Conservation (phyloP, 2,113 vertebrate species). For the Crocuta crocuta region DNA sequence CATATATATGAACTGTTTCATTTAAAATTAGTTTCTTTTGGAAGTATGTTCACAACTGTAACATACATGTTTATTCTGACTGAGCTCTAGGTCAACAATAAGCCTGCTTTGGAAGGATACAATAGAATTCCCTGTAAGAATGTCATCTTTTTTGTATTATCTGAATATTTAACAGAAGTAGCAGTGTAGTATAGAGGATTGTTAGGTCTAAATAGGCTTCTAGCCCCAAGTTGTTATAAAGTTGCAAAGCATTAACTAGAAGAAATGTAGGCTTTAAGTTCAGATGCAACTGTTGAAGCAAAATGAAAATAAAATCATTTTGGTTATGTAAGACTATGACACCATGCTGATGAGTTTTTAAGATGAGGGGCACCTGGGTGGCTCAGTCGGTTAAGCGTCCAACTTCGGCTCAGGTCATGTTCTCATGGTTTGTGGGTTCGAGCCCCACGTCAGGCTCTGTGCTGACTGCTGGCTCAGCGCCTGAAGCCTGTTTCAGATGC, state of each 20-base stretch:
- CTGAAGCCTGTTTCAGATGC: too few species aligned
- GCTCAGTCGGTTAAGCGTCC: too few species aligned
- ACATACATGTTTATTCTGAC: background rate
- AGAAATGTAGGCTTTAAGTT: background rate
- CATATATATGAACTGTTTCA: background rate
- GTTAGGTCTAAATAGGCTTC: background rate
- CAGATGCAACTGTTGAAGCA: background rate
- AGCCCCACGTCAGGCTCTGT: too few species aligned
- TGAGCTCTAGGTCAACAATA: slow-evolving; percentile 1
- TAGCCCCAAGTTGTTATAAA: background rate
- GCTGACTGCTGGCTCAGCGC: too few species aligned
- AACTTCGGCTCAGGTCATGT: too few species aligned
- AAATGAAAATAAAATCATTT: slow-evolving; percentile 10
- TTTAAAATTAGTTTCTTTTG: slow-evolving; percentile 33
- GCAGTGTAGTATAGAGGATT: background rate
- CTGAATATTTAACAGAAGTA: background rate
- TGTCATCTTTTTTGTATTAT: background rate
- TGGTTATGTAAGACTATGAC: background rate
- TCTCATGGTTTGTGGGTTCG: too few species aligned
- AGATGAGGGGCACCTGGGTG: background rate
- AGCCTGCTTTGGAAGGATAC: background rate
- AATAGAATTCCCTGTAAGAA: background rate
- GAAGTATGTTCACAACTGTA: background rate
- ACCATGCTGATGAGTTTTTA: background rate
- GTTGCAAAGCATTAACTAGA: background rate